phyloP scores from a whole-genome alignment of 2,888 invertebrate genomes.

The Globia sparganii region DNA sequence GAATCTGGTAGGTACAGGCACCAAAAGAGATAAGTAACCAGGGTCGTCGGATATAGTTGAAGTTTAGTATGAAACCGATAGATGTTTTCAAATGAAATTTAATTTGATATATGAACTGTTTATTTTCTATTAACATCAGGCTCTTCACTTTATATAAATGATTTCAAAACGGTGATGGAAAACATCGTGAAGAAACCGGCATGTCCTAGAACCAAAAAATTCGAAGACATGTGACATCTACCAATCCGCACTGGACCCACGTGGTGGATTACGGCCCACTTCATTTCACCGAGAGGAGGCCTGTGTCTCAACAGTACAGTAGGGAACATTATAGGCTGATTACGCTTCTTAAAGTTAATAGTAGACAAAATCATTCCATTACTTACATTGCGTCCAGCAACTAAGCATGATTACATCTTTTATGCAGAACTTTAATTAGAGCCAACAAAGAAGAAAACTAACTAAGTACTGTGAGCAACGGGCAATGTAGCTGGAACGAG shows the following conservation, averaged over 20 bases:
- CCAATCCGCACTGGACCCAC: not conserved
- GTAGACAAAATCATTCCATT: not conserved
- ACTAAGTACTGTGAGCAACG: not conserved
- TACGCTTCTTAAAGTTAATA: not conserved
- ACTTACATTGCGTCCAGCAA: not conserved
- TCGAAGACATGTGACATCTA: not conserved
- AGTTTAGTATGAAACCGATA: no score
- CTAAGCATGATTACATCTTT: not conserved
- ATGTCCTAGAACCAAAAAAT: not conserved
- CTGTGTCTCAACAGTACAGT: no score
- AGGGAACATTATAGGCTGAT: not conserved
- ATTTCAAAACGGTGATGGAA: not conserved
- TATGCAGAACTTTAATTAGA: not conserved
- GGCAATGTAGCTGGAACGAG: slow-evolving; percentile 17
- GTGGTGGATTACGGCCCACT: not conserved
- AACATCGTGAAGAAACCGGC: not conserved
- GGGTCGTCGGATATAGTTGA: no score
- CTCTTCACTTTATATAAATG: not conserved
- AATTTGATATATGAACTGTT: no score
- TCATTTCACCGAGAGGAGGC: not conserved
- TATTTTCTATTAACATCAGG: no score
- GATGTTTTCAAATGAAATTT: no score
- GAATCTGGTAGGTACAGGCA: not conserved
- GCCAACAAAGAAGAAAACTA: not conserved
- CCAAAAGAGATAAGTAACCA: no score